phyloP scores from a whole-genome alignment of 2,888 invertebrate species.

The Hemithea aestivaria region DNA sequence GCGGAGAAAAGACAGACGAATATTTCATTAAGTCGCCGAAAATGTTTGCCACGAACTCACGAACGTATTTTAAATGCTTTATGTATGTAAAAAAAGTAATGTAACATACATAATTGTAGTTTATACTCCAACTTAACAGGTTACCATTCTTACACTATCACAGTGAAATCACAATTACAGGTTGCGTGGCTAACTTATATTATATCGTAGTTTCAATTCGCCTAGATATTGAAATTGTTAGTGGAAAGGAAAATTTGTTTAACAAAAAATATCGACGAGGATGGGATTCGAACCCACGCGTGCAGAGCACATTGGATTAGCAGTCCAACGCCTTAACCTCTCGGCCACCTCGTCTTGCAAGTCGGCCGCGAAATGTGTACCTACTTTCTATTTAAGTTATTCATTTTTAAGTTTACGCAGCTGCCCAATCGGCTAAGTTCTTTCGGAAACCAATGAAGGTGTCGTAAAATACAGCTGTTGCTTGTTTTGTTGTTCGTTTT shows the following conservation, averaged over 20 bases:
- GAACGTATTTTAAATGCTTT: no score
- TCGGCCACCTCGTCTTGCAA: constrained; percentile 75
- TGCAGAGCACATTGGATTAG: constrained; percentile 92
- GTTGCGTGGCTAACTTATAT: no score
- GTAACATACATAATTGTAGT: no score
- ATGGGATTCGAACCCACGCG: constrained; percentile 92
- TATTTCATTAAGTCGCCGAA: background rate
- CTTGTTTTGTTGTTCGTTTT: constrained; percentile 25
- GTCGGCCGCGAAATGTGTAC: constrained; percentile 11
- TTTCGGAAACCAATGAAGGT: constrained; percentile 32
- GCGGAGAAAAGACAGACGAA: background rate
- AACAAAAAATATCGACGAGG: constrained; percentile 78
- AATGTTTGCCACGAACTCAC: no score
- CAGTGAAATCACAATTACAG: no score
- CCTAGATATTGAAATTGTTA: no score
- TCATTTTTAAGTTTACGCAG: constrained; percentile 19
- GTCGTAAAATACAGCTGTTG: constrained; percentile 35
- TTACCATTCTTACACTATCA: no score
- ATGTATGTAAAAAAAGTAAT: background rate
- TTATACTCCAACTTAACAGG: no score
- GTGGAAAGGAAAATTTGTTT: background rate
- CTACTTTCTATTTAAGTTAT: constrained; percentile 1
- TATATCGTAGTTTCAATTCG: no score
- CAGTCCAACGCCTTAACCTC: constrained; percentile 82
- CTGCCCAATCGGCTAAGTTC: constrained; percentile 26